phyloP scores from a whole-genome alignment of 37 sponge, comb jelly and placozoan genomes.

The Eunapius fragilis region DNA sequence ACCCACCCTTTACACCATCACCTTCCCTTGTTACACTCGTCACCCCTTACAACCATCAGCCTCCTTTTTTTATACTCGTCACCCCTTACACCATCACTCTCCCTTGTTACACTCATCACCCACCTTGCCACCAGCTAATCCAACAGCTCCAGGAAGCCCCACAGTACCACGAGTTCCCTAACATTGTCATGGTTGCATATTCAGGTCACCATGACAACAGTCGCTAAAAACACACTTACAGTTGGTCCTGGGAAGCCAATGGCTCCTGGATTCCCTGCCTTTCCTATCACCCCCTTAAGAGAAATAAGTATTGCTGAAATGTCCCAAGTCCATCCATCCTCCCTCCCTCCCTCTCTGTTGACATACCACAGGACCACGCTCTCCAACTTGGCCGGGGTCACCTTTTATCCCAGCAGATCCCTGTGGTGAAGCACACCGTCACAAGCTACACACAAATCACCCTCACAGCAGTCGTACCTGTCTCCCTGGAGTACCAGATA shows the following conservation, averaged over 20 bases:
- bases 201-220: neutral
- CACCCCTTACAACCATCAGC: neutral
- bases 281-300: slow-evolving; percentile 32
- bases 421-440: slow-evolving; percentile 8
- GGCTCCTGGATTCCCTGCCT: slow-evolving; percentile 43
- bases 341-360: neutral
- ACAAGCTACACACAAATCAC: neutral
- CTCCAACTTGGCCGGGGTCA: slow-evolving; percentile 53
- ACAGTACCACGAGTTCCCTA: slow-evolving; percentile 4
- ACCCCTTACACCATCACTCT: neutral
- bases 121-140: neutral
- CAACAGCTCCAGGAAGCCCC: slow-evolving; percentile 22
- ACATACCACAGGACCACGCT: slow-evolving; percentile 42
- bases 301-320: slow-evolving; percentile 25
- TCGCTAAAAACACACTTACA: slow-evolving; percentile 11
- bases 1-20: neutral
- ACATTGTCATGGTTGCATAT: neutral
- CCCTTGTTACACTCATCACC: neutral
- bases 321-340: slow-evolving; percentile 20
- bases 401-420: slow-evolving; percentile 31
- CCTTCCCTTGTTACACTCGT: neutral
- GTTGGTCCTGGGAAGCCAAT: slow-evolving; percentile 34
- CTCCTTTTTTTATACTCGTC: neutral
- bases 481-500: slow-evolving; percentile 23
- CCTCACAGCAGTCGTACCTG: slow-evolving; percentile 4